A percentile compares a stretch with the other conserved stretches of the same genome.
phyloP scores from a whole-genome alignment of 2,888 invertebrate genomes.

The Athetis lepigone region DNA sequence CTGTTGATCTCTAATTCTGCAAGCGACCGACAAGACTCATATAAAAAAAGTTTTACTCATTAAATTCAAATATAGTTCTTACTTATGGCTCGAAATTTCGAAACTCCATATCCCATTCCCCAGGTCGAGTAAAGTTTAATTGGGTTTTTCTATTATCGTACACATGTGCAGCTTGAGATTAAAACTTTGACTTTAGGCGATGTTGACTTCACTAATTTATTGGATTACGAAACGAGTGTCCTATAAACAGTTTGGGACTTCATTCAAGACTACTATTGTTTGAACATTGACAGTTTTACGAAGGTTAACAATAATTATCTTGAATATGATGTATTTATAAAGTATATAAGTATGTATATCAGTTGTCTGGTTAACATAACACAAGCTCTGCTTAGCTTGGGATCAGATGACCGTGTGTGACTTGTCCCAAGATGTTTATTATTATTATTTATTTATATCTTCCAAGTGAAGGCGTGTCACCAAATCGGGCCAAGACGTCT shows the following conservation, averaged over 20 bases:
- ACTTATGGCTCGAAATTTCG: constrained; percentile 21
- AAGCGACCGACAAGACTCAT: constrained; percentile 8
- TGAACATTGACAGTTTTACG: not conserved
- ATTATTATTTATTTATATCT: too few species aligned
- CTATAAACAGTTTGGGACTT: not conserved
- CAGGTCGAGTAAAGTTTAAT: constrained; percentile 43
- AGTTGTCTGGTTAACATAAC: too few species aligned
- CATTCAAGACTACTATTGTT: not conserved
- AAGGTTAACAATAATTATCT: not conserved
- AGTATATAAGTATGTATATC: too few species aligned
- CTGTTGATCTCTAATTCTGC: not conserved
- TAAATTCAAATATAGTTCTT: constrained; percentile 26
- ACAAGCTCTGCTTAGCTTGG: too few species aligned
- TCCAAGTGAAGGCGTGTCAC: too few species aligned
- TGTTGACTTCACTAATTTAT: constrained; percentile 9
- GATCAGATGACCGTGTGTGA: too few species aligned
- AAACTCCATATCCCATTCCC: constrained; percentile 18
- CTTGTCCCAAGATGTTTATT: too few species aligned
- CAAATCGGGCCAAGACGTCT: too few species aligned
- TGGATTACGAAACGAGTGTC: constrained; percentile 5
- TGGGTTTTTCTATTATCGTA: constrained; percentile 43
- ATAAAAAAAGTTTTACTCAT: constrained; percentile 31
- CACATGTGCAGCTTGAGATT: constrained; percentile 23
- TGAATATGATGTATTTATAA: too few species aligned
- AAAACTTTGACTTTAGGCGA: constrained; percentile 2